Percentiles rank a stretch among this genome's conserved stretches.
phyloP scores from a whole-genome alignment of 2,888 invertebrate genomes.

The Poecilobothrus nobilitatus region DNA sequence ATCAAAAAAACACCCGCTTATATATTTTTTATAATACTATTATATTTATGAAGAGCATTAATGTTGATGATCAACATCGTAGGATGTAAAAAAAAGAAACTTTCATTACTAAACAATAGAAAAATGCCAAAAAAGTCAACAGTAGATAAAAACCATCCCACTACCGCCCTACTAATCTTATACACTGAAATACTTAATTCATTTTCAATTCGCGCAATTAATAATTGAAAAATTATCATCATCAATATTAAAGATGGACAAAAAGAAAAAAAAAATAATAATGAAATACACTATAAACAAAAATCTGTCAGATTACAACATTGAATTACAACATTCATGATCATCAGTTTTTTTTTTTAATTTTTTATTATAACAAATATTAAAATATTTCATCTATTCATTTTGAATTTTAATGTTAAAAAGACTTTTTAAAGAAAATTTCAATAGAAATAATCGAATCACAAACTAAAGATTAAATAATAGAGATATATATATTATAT shows the following conservation, averaged over 20 bases:
- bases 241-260: background rate
- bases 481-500: background rate
- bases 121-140: background rate
- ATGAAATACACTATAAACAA: background rate
- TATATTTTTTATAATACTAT: background rate
- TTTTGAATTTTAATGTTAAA: background rate
- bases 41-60: background rate
- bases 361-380: background rate
- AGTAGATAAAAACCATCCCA: background rate
- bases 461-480: background rate
- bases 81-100: too few species aligned
- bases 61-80: background rate
- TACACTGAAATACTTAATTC: background rate
- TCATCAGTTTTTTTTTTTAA: background rate
- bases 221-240: background rate
- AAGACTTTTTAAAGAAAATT: background rate
- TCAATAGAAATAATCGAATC: too few species aligned
- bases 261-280: background rate
- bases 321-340: background rate
- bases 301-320: conserved; percentile 6
- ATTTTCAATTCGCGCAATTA: conserved; percentile 5
- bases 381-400: background rate
- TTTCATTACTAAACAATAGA: background rate
- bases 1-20: background rate
- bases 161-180: background rate